Percentiles rank a stretch among this genome's conserved stretches.
Conservation (phyloP, 2,888 invertebrate species). For the Aporophyla lueneburgensis region DNA sequence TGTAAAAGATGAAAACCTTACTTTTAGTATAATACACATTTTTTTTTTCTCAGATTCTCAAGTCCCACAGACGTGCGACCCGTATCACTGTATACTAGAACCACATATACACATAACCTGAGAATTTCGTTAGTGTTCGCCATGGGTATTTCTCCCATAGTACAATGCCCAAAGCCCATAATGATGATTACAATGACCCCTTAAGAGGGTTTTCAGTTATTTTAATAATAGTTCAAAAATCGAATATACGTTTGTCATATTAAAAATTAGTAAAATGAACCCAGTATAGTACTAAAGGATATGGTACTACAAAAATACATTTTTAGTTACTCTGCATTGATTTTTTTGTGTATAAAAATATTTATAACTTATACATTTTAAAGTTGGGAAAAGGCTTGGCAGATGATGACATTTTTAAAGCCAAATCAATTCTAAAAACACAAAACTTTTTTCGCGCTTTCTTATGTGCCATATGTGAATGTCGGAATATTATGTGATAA, state of each 20-base stretch:
- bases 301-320: constrained; percentile 35
- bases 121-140: too few species aligned
- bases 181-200: not conserved
- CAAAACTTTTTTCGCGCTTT: too few species aligned
- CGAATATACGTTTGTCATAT: not conserved
- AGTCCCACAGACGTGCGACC: too few species aligned
- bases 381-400: too few species aligned
- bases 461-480: too few species aligned
- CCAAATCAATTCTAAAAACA: not conserved
- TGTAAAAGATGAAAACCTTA: too few species aligned
- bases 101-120: too few species aligned
- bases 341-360: constrained; percentile 2
- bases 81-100: too few species aligned
- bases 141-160: too few species aligned
- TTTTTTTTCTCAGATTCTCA: too few species aligned
- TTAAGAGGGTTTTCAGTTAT: not conserved
- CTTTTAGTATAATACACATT: too few species aligned
- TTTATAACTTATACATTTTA: not conserved
- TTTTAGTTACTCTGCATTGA: constrained; percentile 15
- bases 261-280: not conserved
- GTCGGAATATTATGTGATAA: too few species aligned
- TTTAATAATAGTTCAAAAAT: not conserved
- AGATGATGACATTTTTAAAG: not conserved
- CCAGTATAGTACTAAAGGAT: constrained; percentile 5
- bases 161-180: not conserved